Base-by-base conservation (phyloP, 1,140 invertebrate genomes). In the Batillaria attramentaria region DNA sequence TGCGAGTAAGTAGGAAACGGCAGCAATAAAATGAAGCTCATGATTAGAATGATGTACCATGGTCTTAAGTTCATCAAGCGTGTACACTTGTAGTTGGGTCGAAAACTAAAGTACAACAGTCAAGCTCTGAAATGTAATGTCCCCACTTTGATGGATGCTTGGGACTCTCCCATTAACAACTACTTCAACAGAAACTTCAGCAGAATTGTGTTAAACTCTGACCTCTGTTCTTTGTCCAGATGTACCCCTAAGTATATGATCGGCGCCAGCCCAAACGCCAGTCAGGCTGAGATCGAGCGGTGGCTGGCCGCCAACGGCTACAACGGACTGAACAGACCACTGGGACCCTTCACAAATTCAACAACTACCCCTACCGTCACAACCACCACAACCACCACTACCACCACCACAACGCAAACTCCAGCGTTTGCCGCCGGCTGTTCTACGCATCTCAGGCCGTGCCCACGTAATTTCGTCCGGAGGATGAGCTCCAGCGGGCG, bases 351-450 rank as follows among this genome's bases (percentile, higher is more conserved):
- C 65, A 13, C 42, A 28, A 37, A 28, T 43, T 39, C 65, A 42
- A 70, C 65, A 43, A 54, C 76, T 33, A 79, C 70, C 39, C 46
- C 70, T 5, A 72, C 69, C 35, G 24, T 41, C 16, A 46, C 78
- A 41, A 50, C 78, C 37, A 74, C 78, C 31, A 54, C 78, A 62
- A 73, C 78, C 13, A 65, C 77, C 0, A 57, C 77, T 13, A 37
- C 77, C n/a, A 39, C 24, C 37, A 20, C 46, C 24, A 65, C 70
- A 13, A 41, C 62, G 31, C 10, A 65, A 5, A 6, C n/a, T 35
- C 33, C 62, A 5, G n/a, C 62, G 28, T n/a, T n/a, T n/a, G n/a
- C n/a, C 78, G 5, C 24, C 18, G 20, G 10, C 50, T 20, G 35
- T 74, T 42, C 76, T n/a, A n/a, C n/a, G 78, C 43, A 16, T 35